Evolutionary conservation across 2,888 invertebrate species (phyloP).

Genomic region (Chaetoderma sp.): DNA sequence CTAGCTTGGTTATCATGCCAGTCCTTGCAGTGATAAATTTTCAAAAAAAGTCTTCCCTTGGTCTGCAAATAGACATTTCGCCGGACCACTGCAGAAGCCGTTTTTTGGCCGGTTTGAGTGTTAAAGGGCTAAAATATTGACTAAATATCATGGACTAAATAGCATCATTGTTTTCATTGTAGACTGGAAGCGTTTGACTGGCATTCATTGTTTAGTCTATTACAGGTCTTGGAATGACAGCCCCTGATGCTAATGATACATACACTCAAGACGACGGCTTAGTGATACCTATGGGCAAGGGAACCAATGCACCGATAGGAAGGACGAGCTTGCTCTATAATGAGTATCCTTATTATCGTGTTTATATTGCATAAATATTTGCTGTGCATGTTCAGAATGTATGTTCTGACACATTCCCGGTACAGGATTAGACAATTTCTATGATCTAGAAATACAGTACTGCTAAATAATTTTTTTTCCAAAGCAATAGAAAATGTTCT

Average conservation of each 20-base stretch:
- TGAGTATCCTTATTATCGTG: constrained; percentile 81
- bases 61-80: no score
- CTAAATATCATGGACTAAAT: no score
- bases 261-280: constrained; percentile 76
- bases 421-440: not conserved
- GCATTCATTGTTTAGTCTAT: no score
- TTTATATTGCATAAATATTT: not conserved
- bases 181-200: no score
- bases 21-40: no score
- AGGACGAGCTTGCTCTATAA: constrained; percentile 84
- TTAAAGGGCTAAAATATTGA: no score
- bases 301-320: constrained; percentile 39
- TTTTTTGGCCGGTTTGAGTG: no score
- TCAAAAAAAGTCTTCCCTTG: no score
- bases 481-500: not conserved
- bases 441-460: not conserved
- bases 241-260: constrained; percentile 81
- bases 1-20: no score
- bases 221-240: constrained; percentile 80
- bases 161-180: no score
- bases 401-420: no score
- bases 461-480: not conserved
- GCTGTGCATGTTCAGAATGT: not conserved
- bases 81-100: no score
- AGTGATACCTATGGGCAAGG: constrained; percentile 68